phyloP scores from a whole-genome alignment of 2,888 invertebrate species.

The Galeopsomyia nigrocyanea region DNA sequence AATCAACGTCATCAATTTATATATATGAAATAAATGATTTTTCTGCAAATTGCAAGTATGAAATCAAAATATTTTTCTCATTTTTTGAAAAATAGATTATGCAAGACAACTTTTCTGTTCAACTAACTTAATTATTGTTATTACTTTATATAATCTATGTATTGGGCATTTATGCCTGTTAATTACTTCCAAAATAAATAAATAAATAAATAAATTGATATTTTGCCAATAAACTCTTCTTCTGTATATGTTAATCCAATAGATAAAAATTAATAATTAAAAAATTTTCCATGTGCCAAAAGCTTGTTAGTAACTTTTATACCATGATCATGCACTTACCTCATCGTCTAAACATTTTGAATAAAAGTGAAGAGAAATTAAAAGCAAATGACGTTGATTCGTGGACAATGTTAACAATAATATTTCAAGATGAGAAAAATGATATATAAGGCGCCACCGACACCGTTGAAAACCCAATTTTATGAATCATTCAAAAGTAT shows the following conservation, averaged over 20 bases:
- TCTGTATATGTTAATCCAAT: too few species aligned
- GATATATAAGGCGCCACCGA: conserved; percentile 31
- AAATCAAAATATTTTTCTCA: too few species aligned
- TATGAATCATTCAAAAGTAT: conserved; percentile 25
- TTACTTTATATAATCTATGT: too few species aligned
- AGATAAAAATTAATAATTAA: too few species aligned
- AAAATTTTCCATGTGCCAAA: neutral
- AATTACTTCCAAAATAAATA: too few species aligned
- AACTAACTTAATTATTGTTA: too few species aligned
- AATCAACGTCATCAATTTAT: conserved; percentile 46
- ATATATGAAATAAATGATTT: neutral
- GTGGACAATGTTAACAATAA: conserved; percentile 39
- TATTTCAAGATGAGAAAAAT: conserved; percentile 25
- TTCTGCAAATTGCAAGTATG: neutral
- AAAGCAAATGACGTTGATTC: conserved; percentile 36
- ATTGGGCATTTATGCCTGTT: too few species aligned
- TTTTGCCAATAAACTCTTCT: too few species aligned
- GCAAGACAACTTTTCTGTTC: too few species aligned
- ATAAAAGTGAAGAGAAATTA: neutral
- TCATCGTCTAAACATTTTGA: neutral
- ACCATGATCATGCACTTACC: conserved; percentile 13
- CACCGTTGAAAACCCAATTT: conserved; percentile 32
- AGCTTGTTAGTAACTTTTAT: conserved; percentile 11
- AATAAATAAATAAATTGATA: too few species aligned
- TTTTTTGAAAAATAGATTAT: too few species aligned